Base-by-base conservation (phyloP, 2,797 vertebrate species). In the Sternarchorhynchus goeldii region DNA sequence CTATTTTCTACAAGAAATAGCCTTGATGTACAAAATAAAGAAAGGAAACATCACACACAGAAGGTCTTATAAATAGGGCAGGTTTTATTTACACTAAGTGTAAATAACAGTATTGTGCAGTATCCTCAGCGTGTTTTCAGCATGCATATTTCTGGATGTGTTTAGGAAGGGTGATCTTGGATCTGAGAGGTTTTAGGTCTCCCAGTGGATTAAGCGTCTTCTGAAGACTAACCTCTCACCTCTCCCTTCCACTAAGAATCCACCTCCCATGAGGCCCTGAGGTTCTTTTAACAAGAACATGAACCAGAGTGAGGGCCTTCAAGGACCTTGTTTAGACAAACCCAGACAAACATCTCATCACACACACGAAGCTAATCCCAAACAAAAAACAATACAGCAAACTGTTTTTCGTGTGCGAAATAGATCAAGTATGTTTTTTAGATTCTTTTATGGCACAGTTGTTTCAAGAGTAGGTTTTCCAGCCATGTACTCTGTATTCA, bases 381-480 rank as follows among this genome's bases (percentile, higher is more conserved):
- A 12, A 1, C 16, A 10, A 12, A 50, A 3, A 50, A 3, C 36
- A 5, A 6, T 8, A 18, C 63, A 65, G 63, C 41, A 18, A 56
- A 17, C 18, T 39, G 18, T 71, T 75, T 72, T 62, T 64, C 36
- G 63, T 31, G 66, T 72, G 64, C 53, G 73, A 66, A 83, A 74
- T 50, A 45, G 53, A 16, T 29, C 12, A 41, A n/a, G 5, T 73
- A 55, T 73, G 64, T 77, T 60, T 79, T 76, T 4, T 50, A 14
- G 6, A 45, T 59, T 60, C 41, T 73, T 85, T 79, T 75, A 81
- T 67, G 70, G 55, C 41, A 58, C 39, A 62, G 29, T 77, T 76
- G 69, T 76, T 64, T 76, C 53, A 65, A 25, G n/a, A 82, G 65
- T 78, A 32, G 6, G 34, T 41, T 75, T 68, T 73, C 41, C 21